Evolutionary conservation across 2,797 vertebrate species (phyloP), one percentile per base, ranked within the genome.

Genomic region (Sebastes vulpes): DNA sequence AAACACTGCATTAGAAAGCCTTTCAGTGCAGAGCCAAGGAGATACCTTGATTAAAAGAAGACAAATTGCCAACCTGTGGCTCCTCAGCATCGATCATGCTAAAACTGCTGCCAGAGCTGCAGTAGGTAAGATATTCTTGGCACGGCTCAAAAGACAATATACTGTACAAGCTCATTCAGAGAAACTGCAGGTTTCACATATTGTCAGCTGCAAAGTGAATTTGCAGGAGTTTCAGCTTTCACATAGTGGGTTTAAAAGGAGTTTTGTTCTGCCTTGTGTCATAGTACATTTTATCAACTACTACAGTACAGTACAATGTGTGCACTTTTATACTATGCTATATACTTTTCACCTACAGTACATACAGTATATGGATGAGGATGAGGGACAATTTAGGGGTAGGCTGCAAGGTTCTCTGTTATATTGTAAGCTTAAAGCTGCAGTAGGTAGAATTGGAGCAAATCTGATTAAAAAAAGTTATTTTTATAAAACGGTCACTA

Each of bases 31-130:
- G 32, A 84, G 77, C 68, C 48, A 58, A 75, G 29, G 70, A 88
- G 82, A 79, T 87, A 90, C 72, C 65, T 77, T 88, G 90, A 90
- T 92, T 87, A 89, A 85, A 88, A 81, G 59, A 89, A 86, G 84
- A 91, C 65, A 73, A 75, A 81, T 56, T 65, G 72, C 74, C 76
- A 87, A 83, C 66, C 69, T 57, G 64, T 65, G 74, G 59, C 76
- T 83, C 75, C 60, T 54, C 29, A 79, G 46, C 71, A 87, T 54
- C 65, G 83, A 91, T 91, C 66, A 35, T 6, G 5, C 35, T 48
- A 52, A 86, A 92, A 79, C 38, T 60, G 46, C 86, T 86, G 79
- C 73, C 85, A 92, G 76, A 82, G 61, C 83, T 77, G 75, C 65
- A 84, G 77, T 35, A 73, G 32, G 75, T 64, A 71, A 72, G 68